Percentiles rank a stretch among this genome's conserved stretches.
phyloP scores from a whole-genome alignment of 2,888 invertebrate species.

The Isotomurus palustris region DNA sequence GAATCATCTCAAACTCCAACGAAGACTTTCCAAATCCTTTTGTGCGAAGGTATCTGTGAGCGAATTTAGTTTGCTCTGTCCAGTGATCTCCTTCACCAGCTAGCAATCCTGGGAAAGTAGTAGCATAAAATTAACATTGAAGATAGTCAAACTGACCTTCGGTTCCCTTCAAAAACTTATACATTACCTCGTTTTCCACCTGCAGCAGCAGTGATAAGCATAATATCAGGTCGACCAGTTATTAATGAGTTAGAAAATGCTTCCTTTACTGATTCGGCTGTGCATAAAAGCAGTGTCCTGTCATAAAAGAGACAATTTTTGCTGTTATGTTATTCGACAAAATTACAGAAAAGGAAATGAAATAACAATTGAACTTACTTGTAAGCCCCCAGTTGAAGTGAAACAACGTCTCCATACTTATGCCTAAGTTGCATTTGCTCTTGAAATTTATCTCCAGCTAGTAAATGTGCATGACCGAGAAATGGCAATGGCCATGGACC shows the following conservation, averaged over 20 bases:
- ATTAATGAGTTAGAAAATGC: background rate
- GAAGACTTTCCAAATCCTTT: background rate
- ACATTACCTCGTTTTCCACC: background rate
- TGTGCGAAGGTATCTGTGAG: background rate
- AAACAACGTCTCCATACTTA: background rate
- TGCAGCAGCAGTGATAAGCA: background rate
- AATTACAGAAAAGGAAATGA: background rate
- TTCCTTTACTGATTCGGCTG: background rate
- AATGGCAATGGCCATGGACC: background rate
- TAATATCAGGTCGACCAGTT: background rate
- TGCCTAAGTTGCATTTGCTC: background rate
- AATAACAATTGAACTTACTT: background rate
- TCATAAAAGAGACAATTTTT: background rate
- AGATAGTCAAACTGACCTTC: background rate
- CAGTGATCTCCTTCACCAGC: background rate
- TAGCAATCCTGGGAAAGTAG: background rate
- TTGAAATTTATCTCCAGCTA: background rate
- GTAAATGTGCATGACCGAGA: background rate
- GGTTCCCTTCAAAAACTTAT: background rate
- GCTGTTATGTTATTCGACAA: background rate
- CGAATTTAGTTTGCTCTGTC: background rate
- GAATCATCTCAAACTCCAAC: background rate
- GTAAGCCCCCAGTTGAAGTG: background rate
- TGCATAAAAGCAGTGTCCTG: background rate
- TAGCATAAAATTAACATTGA: background rate